A percentile compares a stretch with the other conserved stretches of the same genome.
Evolutionary conservation across 2,113 vertebrate genomes (phyloP).

Genomic region (Daboia siamensis): DNA sequence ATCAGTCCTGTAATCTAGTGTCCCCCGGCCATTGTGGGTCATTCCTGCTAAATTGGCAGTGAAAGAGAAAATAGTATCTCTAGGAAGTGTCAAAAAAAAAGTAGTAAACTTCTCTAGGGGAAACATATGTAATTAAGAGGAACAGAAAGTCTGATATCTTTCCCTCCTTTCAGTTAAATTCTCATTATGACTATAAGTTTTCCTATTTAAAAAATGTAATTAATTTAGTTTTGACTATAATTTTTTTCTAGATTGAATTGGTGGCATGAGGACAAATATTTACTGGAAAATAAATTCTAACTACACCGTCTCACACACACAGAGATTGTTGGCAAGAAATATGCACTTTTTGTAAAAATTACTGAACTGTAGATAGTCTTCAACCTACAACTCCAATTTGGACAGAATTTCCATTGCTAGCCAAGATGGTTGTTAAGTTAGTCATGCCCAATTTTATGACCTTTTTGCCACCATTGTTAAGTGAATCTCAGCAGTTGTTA

Average conservation of each 20-base stretch:
- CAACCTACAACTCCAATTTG: background rate
- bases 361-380: background rate
- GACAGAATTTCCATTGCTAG: background rate
- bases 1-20: constrained; percentile 66
- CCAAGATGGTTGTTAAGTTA: background rate
- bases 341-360: constrained; percentile 20
- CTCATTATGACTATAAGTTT: constrained; percentile 57
- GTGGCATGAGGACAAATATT: background rate
- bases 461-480: background rate
- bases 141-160: constrained; percentile 29
- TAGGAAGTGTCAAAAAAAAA: constrained; percentile 53
- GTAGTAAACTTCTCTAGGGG: constrained; percentile 55
- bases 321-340: background rate
- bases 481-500: background rate
- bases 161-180: constrained; percentile 33
- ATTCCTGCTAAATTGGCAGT: constrained; percentile 62
- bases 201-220: constrained; percentile 37
- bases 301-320: background rate
- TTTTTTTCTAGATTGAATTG: background rate
- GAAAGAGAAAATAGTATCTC: constrained; percentile 66
- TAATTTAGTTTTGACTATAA: constrained; percentile 26
- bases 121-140: constrained; percentile 55
- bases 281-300: constrained; percentile 33
- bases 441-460: background rate
- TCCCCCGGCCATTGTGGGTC: constrained; percentile 62